Base-by-base conservation (phyloP, 2,888 invertebrate species). In the Gari tellinella region DNA sequence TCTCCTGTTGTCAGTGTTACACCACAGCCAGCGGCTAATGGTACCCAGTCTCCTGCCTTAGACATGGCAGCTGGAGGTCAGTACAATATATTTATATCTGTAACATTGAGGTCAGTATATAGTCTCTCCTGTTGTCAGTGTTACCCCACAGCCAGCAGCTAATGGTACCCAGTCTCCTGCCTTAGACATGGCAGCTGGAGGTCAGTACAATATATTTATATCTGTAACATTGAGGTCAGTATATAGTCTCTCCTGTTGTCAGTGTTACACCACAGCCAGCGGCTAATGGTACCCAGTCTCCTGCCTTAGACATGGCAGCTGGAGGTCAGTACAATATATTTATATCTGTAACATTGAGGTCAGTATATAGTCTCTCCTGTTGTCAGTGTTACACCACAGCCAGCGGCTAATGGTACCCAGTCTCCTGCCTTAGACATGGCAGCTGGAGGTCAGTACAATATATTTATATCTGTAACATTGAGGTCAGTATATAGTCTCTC, bases 11-110 rank as follows among this genome's bases (percentile, higher is more conserved):
- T 26, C 17, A 52, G 25, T 7, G 15, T 45, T 31, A 55, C 55
- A n/a, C 45, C 21, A 26, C 57, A 52, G 25, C 53, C 58, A 26
- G 45, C 43, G 26, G 73, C 60, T n/a, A 78, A 61, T 63, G 62
- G 65, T 38, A 52, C 73, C 14, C 45, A 56, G n/a, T 79, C 80
- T 12, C 84, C 84, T 15, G 73, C 76, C 2, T 23, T 62, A 37
- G 78, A 78, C 12, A 65, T 62, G 51, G 62, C 64, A 61, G 77
- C 66, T 38, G 78, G 73, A 68, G 79, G 79, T 81, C 49, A 23
- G 49, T 48, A n/a, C n/a, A n/a, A n/a, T n/a, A n/a, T n/a, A 46
- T 46, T 15, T n/a, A 46, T 17, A n/a, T 46, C 12, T n/a, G 17
- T 26, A 31, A 45, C 15, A 31, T 17, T 31, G 31, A 5, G 7